phyloP scores from a whole-genome alignment of 2,888 invertebrate genomes.

The Nephrocerus scutellatus region DNA sequence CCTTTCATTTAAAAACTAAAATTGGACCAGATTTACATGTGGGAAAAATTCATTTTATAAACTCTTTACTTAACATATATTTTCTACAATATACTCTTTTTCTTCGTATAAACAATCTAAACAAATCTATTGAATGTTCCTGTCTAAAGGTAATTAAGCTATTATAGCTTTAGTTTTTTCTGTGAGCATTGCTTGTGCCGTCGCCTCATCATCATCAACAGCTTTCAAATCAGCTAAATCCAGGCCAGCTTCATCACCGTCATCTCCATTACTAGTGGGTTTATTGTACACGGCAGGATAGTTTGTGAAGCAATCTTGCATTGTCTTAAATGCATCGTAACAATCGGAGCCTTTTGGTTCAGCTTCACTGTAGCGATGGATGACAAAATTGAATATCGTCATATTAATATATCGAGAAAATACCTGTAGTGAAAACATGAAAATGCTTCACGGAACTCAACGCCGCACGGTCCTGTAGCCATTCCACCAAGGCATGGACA shows the following conservation, averaged over 20 bases:
- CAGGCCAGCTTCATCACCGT: slow-evolving; percentile 41
- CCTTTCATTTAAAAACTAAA: too few species aligned
- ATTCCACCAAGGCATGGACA: slow-evolving; percentile 97
- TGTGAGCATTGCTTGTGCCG: too few species aligned
- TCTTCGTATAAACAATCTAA: too few species aligned
- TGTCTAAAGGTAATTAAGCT: too few species aligned
- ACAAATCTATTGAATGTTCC: too few species aligned
- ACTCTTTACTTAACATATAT: too few species aligned
- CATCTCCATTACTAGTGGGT: slow-evolving; percentile 57
- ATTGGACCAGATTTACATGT: too few species aligned
- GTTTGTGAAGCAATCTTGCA: slow-evolving; percentile 84
- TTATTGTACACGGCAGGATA: slow-evolving; percentile 81
- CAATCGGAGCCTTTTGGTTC: slow-evolving; percentile 93
- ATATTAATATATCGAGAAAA: neutral
- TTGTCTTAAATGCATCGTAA: slow-evolving; percentile 78
- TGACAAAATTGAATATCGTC: neutral
- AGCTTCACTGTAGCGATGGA: slow-evolving; percentile 56
- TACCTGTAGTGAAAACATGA: slow-evolving; percentile 86
- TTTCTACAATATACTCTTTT: too few species aligned
- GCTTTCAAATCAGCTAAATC: slow-evolving; percentile 31
- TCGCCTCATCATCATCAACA: slow-evolving; percentile 19
- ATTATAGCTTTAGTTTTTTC: too few species aligned
- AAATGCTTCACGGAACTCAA: slow-evolving; percentile 88
- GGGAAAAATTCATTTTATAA: too few species aligned
- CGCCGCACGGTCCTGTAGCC: slow-evolving; percentile 93